phyloP scores from a whole-genome alignment of 2,888 invertebrate species.

The Polyommatus iphigenia region DNA sequence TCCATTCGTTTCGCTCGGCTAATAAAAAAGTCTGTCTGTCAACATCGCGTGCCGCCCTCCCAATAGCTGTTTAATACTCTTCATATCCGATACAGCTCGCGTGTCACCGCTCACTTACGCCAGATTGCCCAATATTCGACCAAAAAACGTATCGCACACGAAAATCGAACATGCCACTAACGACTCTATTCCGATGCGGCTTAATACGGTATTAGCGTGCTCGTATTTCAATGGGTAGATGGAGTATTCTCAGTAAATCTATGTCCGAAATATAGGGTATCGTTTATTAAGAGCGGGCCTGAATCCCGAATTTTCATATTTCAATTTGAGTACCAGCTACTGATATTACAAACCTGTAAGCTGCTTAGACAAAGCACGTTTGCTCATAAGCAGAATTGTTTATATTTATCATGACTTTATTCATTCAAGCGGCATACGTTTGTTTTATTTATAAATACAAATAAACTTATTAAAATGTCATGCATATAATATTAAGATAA shows the following conservation, averaged over 20 bases:
- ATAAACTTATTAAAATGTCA: no score
- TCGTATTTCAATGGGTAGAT: constrained; percentile 1
- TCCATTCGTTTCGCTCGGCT: constrained; percentile 20
- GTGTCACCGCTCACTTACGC: constrained; percentile 50
- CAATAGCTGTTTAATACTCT: constrained; percentile 46
- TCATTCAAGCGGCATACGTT: no score
- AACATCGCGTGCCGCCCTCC: constrained; percentile 36
- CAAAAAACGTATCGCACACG: constrained; percentile 36
- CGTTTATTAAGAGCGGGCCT: not conserved
- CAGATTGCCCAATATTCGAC: constrained; percentile 38
- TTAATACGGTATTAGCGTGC: constrained; percentile 24
- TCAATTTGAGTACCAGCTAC: not conserved
- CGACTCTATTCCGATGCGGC: constrained; percentile 22
- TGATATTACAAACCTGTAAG: not conserved
- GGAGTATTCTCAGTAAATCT: constrained; percentile 2
- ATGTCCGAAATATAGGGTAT: constrained; percentile 1
- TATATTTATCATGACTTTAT: no score
- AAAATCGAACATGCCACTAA: constrained; percentile 35
- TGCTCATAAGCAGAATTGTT: no score
- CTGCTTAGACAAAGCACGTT: not conserved
- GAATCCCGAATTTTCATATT: not conserved
- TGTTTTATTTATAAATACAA: no score
- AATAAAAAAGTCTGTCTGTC: constrained; percentile 31
- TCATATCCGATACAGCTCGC: constrained; percentile 49
- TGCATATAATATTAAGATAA: no score